These are phyloP conservation scores for Elanoides forficatus DNA, from an alignment of 2,113 vertebrate genomes.

Conservation along the genomic window DNA sequence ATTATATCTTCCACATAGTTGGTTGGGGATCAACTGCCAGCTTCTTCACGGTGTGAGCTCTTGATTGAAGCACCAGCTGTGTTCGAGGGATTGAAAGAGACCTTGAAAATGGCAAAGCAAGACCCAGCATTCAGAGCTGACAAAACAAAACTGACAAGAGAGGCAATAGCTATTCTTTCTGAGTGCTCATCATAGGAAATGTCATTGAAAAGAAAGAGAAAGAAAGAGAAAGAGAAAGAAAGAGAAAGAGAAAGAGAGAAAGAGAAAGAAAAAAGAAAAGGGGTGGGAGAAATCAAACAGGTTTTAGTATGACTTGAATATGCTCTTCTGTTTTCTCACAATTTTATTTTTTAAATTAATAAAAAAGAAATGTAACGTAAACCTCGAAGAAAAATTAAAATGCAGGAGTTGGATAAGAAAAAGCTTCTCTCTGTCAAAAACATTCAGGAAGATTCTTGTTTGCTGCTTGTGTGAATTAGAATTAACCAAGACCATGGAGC, in stretches of 20 bases:
- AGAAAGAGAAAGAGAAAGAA: neutral
- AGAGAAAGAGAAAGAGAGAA: neutral
- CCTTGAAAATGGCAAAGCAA: constrained; percentile 76
- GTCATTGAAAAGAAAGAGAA: constrained; percentile 54
- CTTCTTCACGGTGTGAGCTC: constrained; percentile 70
- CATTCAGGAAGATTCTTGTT: neutral
- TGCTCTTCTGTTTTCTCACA: neutral
- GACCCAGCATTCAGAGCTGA: constrained; percentile 68
- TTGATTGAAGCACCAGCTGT: constrained; percentile 74
- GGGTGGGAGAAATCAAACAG: neutral
- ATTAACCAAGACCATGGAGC: neutral
- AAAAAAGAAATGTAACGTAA: neutral
- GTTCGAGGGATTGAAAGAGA: constrained; percentile 75
- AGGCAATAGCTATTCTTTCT: constrained; percentile 61
- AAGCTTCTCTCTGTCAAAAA: neutral
- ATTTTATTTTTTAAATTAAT: neutral
- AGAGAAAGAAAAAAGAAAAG: neutral
- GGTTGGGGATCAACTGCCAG: constrained; percentile 66
- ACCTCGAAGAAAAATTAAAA: neutral
- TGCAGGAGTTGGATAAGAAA: neutral
- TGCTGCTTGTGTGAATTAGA: neutral
- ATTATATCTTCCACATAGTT: constrained; percentile 59
- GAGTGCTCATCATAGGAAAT: constrained; percentile 55
- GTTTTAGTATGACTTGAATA: constrained; percentile 26
- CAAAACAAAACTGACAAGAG: constrained; percentile 69